These are phyloP conservation scores for Macaca nemestrina DNA, from an alignment of 2,113 vertebrate species.

Conservation along the genomic window DNA sequence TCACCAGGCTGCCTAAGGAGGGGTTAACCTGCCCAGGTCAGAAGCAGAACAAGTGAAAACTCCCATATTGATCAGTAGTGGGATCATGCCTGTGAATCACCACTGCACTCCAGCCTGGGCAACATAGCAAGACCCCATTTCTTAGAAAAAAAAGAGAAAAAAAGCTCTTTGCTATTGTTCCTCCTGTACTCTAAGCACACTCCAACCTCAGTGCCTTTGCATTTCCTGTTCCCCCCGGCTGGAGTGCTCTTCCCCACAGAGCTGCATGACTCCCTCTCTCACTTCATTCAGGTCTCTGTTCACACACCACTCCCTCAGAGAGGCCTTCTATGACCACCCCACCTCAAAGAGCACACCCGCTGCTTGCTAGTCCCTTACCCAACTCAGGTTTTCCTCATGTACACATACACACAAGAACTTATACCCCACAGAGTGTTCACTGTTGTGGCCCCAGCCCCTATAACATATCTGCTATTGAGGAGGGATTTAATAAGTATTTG, in stretches of 20 bases:
- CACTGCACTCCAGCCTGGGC: too few species aligned
- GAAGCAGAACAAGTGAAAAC: too few species aligned
- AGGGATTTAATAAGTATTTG: neutral
- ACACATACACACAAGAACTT: neutral
- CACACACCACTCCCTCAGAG: neutral
- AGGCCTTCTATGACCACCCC: neutral
- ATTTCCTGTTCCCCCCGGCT: neutral
- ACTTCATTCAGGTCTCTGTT: neutral
- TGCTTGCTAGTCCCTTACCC: rapidly evolving
- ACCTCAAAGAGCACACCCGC: neutral
- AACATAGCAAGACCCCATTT: too few species aligned
- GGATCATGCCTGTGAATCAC: too few species aligned
- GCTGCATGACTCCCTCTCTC: neutral
- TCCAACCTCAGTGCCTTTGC: neutral
- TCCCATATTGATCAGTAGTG: too few species aligned
- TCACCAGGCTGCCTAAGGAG: too few species aligned
- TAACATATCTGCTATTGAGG: neutral
- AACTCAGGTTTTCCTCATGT: neutral
- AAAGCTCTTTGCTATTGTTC: neutral
- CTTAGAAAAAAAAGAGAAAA: too few species aligned
- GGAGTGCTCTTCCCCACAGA: neutral
- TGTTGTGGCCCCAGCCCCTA: neutral
- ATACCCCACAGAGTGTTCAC: neutral
- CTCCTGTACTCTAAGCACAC: rapidly evolving
- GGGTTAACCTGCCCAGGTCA: too few species aligned